phyloP scores from a whole-genome alignment of 2,113 vertebrate genomes.

The Hypocryptadius cinnamomeus region DNA sequence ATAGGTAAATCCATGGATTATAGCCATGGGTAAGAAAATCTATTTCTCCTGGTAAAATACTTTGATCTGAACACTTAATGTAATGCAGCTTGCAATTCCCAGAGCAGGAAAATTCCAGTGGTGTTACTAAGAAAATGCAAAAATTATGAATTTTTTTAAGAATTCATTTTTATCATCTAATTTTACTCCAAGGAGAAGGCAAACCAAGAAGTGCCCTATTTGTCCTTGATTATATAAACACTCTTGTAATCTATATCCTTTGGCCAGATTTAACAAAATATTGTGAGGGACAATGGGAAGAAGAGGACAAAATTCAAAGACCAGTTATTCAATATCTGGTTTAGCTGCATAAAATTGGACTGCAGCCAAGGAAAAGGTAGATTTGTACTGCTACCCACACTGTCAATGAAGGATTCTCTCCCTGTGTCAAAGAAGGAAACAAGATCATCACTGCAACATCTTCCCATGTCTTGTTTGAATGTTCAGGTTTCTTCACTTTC shows the following conservation, averaged over 20 bases:
- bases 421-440: neutral
- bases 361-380: neutral
- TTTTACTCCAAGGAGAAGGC: neutral
- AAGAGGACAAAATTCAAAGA: neutral
- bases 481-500: neutral
- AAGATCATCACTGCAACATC: neutral
- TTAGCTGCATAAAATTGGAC: neutral
- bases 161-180: neutral
- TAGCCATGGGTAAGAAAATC: neutral
- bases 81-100: neutral
- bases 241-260: neutral
- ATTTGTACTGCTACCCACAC: neutral
- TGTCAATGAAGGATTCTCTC: neutral
- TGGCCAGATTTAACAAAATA: neutral
- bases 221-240: neutral
- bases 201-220: neutral
- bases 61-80: neutral
- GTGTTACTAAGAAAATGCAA: neutral
- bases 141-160: neutral
- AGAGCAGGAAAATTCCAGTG: neutral
- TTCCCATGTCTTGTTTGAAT: neutral
- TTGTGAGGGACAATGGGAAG: neutral
- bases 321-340: neutral
- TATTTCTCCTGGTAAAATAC: neutral
- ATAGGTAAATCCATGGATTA: neutral